Conservation (phyloP, 2,113 vertebrate genomes). For the Antechinus stuartii region DNA sequence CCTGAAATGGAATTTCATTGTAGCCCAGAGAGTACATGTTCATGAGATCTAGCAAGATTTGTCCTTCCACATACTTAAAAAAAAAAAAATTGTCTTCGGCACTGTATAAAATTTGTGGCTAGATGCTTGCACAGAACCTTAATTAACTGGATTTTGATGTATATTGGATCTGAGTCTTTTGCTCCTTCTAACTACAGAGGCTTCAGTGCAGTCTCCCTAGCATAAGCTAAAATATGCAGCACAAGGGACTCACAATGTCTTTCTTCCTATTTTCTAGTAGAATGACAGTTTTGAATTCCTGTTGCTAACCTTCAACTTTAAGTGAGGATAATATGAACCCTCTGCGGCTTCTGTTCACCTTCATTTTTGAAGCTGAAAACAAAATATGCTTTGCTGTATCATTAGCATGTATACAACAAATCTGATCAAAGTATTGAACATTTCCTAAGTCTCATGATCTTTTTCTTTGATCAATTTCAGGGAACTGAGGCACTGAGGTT, state of each 20-base stretch:
- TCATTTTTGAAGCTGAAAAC: not conserved
- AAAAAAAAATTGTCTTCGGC: constrained; percentile 26
- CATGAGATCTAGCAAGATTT: constrained; percentile 15
- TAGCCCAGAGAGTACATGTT: constrained; percentile 6
- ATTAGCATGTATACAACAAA: not conserved
- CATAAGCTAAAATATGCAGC: constrained; percentile 51
- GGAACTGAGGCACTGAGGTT: constrained; percentile 6
- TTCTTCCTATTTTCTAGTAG: constrained; percentile 24
- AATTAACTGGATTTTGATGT: constrained; percentile 60
- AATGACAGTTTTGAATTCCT: constrained; percentile 27
- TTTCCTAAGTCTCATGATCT: constrained; percentile 1
- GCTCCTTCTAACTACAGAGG: constrained; percentile 34
- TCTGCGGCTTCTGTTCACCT: not conserved
- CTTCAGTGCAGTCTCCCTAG: constrained; percentile 42
- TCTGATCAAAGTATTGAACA: not conserved
- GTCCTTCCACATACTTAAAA: constrained; percentile 2
- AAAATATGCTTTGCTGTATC: not conserved
- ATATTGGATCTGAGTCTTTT: constrained; percentile 40
- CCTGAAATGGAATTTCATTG: not conserved
- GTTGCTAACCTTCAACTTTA: constrained; percentile 2
- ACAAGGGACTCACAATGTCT: constrained; percentile 52
- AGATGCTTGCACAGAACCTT: constrained; percentile 52
- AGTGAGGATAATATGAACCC: constrained; percentile 19
- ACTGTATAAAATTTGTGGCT: constrained; percentile 52
- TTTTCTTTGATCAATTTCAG: not conserved